Percentiles rank a stretch among this genome's conserved stretches.
phyloP scores from a whole-genome alignment of 2,797 vertebrate genomes.

The Sebastes diploproa region DNA sequence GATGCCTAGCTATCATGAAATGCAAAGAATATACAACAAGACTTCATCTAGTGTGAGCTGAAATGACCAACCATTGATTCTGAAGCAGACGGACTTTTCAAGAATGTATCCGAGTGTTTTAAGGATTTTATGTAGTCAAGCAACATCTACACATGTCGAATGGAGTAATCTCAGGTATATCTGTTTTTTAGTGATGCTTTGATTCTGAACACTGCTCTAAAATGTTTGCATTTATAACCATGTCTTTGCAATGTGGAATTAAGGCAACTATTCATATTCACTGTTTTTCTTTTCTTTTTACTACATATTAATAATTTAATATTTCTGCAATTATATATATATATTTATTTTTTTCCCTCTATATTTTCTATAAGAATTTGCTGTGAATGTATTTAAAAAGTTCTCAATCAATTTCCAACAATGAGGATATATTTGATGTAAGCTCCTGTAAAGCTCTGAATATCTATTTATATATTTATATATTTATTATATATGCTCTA shows the following conservation, averaged over 20 bases:
- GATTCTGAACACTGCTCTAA: conserved; percentile 38
- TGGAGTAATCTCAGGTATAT: not conserved
- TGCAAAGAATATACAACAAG: not conserved
- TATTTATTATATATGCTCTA: conserved; percentile 43
- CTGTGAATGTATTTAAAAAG: conserved; percentile 16
- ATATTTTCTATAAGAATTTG: too few relatives aligned
- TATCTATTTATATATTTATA: conserved; percentile 60
- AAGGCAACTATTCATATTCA: not conserved
- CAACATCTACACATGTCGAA: not conserved
- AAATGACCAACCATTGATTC: not conserved
- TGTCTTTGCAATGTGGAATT: not conserved
- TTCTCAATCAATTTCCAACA: conserved; percentile 28
- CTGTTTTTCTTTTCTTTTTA: not conserved
- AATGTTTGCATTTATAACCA: conserved; percentile 5
- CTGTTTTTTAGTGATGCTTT: conserved; percentile 2
- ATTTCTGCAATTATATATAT: not conserved
- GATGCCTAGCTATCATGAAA: accelerated
- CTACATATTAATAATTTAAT: not conserved
- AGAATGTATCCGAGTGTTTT: not conserved
- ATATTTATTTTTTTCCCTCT: not conserved
- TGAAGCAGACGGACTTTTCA: not conserved
- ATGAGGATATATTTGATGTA: conserved; percentile 22
- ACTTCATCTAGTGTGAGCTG: not conserved
- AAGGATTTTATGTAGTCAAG: not conserved
- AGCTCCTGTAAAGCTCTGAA: conserved; percentile 1